Percentiles rank a stretch among this genome's conserved stretches.
phyloP scores from a whole-genome alignment of 2,888 invertebrate species.

The Rhagonycha lutea region DNA sequence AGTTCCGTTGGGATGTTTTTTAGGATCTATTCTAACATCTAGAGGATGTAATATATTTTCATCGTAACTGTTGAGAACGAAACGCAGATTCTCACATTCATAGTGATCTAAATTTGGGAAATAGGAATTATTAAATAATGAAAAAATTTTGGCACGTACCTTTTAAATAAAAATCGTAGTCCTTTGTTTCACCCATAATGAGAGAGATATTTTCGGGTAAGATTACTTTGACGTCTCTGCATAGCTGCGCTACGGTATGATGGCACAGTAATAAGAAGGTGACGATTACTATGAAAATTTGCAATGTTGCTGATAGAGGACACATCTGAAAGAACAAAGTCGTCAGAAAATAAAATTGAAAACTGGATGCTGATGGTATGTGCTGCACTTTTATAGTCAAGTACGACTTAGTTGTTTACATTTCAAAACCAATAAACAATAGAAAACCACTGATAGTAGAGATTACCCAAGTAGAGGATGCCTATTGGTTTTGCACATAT shows the following conservation, averaged over 20 bases:
- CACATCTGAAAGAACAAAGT: conserved; percentile 46
- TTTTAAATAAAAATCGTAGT: conserved; percentile 39
- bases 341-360: neutral
- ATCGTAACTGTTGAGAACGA: neutral
- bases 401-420: neutral
- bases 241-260: conserved; percentile 40
- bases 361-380: neutral
- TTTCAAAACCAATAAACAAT: neutral
- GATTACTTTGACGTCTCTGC: conserved; percentile 42
- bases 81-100: neutral
- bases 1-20: conserved; percentile 30
- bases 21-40: neutral
- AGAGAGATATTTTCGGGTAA: conserved; percentile 39
- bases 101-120: conserved; percentile 4
- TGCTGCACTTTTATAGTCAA: neutral
- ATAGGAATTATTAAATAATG: neutral
- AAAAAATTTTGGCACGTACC: conserved; percentile 24
- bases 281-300: conserved; percentile 45
- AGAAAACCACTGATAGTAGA: neutral
- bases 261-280: conserved; percentile 43
- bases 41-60: neutral
- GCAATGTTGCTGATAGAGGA: conserved; percentile 46
- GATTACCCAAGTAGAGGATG: neutral
- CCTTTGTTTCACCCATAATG: conserved; percentile 43
- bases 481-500: neutral